Conservation (phyloP, 2,113 vertebrate genomes). For the Alethe castanea region DNA sequence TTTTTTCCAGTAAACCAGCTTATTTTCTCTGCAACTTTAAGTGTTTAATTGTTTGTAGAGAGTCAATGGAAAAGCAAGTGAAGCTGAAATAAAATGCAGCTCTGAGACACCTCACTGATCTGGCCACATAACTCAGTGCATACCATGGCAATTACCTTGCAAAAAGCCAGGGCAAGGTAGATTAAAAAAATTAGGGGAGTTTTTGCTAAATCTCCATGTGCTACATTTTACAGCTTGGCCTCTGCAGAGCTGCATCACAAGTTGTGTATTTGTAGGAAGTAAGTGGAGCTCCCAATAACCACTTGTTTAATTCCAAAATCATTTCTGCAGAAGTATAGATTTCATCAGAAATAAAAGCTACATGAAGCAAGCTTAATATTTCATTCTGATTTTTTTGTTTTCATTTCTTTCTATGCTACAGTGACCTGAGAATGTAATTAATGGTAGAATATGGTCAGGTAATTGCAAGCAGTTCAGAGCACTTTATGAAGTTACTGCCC, state of each 20-base stretch:
- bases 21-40: background rate
- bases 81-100: background rate
- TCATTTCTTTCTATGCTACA: background rate
- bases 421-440: background rate
- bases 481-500: background rate
- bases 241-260: background rate
- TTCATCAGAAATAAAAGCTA: background rate
- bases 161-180: background rate
- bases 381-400: background rate
- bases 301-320: background rate
- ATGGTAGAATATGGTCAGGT: background rate
- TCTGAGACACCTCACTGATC: background rate
- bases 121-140: background rate
- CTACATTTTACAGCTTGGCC: background rate
- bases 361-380: background rate
- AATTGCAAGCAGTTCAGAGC: background rate
- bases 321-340: background rate
- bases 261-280: background rate
- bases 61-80: background rate
- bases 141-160: background rate
- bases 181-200: fast-evolving
- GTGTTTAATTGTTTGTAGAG: background rate
- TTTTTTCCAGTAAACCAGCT: background rate
- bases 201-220: background rate
- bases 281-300: background rate